Conservation (phyloP, 2,888 invertebrate species). For the Blastobasis lacticolella region DNA sequence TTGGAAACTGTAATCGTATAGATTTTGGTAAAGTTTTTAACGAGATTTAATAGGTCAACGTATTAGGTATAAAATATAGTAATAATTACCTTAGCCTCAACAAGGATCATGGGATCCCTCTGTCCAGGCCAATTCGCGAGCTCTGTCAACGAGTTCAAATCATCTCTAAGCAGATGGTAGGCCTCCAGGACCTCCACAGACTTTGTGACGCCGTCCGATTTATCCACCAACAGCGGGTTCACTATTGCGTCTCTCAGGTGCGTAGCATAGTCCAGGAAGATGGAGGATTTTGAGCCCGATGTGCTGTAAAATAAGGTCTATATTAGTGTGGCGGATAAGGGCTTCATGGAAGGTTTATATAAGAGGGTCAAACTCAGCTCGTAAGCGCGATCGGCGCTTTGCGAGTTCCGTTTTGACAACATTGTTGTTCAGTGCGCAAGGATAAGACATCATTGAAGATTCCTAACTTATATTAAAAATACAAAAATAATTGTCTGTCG, state of each 20-base stretch:
- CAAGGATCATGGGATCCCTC: conserved; percentile 81
- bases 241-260: conserved; percentile 84
- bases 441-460: conserved; percentile 7
- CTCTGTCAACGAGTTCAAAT: conserved; percentile 91
- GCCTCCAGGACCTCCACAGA: conserved; percentile 84
- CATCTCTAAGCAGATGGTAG: conserved; percentile 92
- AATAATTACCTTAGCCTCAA: conserved; percentile 80
- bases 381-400: conserved; percentile 6
- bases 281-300: conserved; percentile 85
- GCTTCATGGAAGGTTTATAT: neutral
- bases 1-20: too few species aligned
- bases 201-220: conserved; percentile 80
- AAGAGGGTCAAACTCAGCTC: conserved; percentile 4
- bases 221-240: conserved; percentile 81
- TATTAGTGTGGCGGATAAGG: neutral
- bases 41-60: too few species aligned
- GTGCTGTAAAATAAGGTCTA: conserved; percentile 65
- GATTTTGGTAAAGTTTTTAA: too few species aligned
- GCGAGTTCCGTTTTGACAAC: conserved; percentile 6
- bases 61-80: neutral
- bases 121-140: conserved; percentile 88
- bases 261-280: conserved; percentile 92
- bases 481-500: too few species aligned
- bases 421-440: conserved; percentile 10
- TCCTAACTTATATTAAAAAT: neutral